Conservation (phyloP, 2,888 invertebrate genomes). For the Coecobrya sp. region DNA sequence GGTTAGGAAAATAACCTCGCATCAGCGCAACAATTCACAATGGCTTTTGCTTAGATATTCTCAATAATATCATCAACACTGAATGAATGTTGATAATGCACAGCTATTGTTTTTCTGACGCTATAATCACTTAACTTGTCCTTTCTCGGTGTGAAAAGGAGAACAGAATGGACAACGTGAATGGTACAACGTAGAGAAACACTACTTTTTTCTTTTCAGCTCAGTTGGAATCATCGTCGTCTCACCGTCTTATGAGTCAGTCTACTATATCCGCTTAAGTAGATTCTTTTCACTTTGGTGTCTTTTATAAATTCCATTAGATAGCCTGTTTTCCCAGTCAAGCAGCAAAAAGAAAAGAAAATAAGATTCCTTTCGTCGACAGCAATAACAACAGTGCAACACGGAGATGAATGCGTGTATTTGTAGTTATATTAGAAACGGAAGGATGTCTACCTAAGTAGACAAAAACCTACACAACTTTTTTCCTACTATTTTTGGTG, state of each 20-base stretch:
- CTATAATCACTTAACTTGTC: conserved; percentile 71
- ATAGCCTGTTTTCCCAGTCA: conserved; percentile 37
- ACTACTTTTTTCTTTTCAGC: conserved; percentile 23
- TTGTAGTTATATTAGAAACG: neutral
- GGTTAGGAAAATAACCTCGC: neutral
- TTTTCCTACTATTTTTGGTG: neutral
- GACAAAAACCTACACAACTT: neutral
- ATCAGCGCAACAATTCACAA: conserved; percentile 9
- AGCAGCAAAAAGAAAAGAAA: conserved; percentile 37
- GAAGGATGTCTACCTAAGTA: neutral
- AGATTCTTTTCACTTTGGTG: conserved; percentile 68
- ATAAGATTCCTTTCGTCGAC: conserved; percentile 27
- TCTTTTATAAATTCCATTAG: conserved; percentile 71
- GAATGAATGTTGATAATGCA: conserved; percentile 22
- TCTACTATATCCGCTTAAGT: conserved; percentile 52
- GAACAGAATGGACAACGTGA: neutral
- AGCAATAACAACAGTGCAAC: neutral
- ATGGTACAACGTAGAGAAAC: neutral
- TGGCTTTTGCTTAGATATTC: conserved; percentile 34
- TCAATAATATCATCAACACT: neutral
- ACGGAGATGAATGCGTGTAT: neutral
- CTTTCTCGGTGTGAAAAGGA: conserved; percentile 8
- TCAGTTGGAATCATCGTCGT: neutral
- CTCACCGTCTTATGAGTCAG: neutral
- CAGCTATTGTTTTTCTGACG: conserved; percentile 38